phyloP scores from a whole-genome alignment of 2,113 vertebrate species.

The Hemichromis elongatus region DNA sequence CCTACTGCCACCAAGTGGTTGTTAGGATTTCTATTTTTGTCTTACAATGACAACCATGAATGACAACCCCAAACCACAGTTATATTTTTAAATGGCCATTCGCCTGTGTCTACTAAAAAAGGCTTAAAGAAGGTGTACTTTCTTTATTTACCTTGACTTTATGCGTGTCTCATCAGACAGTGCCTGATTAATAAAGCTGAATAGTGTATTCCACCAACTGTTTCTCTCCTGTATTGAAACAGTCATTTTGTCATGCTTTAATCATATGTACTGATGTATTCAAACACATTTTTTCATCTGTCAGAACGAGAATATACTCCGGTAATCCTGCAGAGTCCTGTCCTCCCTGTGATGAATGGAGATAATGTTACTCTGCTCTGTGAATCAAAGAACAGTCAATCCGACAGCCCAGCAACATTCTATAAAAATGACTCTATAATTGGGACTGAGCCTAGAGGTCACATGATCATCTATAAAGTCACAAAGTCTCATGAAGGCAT shows the following conservation, averaged over 20 bases:
- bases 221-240: too few relatives aligned
- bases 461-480: neutral
- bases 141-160: neutral
- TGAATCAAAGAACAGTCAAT: neutral
- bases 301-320: neutral
- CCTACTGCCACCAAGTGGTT: too few relatives aligned
- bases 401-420: neutral
- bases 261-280: neutral
- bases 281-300: accelerated
- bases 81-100: too few relatives aligned
- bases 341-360: slow-evolving; percentile 15
- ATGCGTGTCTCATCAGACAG: neutral
- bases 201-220: neutral
- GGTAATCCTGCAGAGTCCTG: neutral
- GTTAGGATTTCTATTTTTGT: too few relatives aligned
- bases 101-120: too few relatives aligned
- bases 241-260: too few relatives aligned
- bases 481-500: neutral
- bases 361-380: neutral
- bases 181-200: neutral
- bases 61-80: too few relatives aligned
- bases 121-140: neutral
- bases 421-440: neutral
- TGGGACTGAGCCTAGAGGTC: neutral
- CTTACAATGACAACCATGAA: too few relatives aligned